Conservation (phyloP, 2,113 vertebrate genomes). For the Caloenas nicobarica region DNA sequence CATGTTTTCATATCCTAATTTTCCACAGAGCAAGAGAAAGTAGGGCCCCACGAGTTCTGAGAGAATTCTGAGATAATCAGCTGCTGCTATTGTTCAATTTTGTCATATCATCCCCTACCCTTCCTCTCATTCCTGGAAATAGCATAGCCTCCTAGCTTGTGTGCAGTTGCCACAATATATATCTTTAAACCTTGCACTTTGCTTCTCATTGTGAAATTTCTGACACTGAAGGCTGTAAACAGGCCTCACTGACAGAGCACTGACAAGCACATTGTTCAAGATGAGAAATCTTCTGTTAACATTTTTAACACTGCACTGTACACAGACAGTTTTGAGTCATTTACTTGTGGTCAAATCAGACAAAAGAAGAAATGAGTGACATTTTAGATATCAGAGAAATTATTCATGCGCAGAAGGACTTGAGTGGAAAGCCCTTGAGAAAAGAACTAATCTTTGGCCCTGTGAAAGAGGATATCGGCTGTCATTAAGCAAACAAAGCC, state of each 20-base stretch:
- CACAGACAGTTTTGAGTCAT: background rate
- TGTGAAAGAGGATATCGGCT: background rate
- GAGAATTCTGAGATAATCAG: background rate
- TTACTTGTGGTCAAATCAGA: background rate
- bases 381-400: background rate
- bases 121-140: background rate
- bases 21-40: background rate
- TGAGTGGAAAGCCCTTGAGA: background rate
- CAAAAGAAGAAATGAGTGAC: background rate
- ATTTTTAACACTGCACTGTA: background rate
- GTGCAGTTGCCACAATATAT: background rate
- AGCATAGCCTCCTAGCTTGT: background rate
- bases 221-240: background rate
- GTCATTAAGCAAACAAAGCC: background rate
- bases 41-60: background rate
- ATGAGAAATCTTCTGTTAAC: background rate
- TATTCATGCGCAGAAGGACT: background rate
- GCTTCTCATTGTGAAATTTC: background rate
- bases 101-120: background rate
- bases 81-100: background rate
- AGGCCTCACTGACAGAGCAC: background rate
- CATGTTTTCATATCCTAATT: background rate
- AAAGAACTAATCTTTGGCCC: background rate
- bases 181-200: background rate
- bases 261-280: background rate